Base-by-base conservation (phyloP, 2,888 invertebrate genomes). In the Drosophila emarginata region DNA sequence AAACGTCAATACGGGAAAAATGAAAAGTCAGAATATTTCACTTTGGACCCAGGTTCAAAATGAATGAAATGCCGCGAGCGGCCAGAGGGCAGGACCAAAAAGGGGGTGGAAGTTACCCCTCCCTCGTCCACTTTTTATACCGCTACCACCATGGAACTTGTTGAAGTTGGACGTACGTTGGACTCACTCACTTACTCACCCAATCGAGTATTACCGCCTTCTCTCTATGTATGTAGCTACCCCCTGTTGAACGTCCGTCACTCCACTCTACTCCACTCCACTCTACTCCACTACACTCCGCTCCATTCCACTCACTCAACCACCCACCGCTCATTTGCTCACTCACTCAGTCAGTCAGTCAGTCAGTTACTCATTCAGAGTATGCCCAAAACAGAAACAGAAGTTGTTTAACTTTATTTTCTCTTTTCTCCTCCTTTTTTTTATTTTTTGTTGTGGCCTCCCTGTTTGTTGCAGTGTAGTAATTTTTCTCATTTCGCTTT, bases 401-500 rank as follows among this genome's bases (percentile, higher is more conserved):
- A 62, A 61, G 14, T 59, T 37, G 36, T 54, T 28, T 23, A 58
- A 74, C 54, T 54, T 54, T 54, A 66, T 67, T 64, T 77, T 62
- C 65, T 68, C 36, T 68, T 61, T 72, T 56, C 56, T 57, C 58
- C 36, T 54, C 37, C 12, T 39, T 15, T 5, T 21, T 64, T 26
- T 54, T 14, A 39, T 36, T 37, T 15, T 23, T 51, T 39, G 51
- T 58, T 76, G 74, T 74, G 72, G 36, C 23, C 53, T 52, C 28
- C 37, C 40, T 26, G 40, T 73, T 74, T 73, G 60, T 64, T 64
- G 64, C 86, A 82, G 81, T 82, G 86, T 83, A 86, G 74, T 74
- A 69, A 81, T 85, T 85, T 85, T 85, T 87, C 81, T 87, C 87
- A 85, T 87, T 87, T 84, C 83, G 78, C 87, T 87, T 84, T 87